Conservation (phyloP, 2,113 vertebrate species). For the Varanus komodoensis region DNA sequence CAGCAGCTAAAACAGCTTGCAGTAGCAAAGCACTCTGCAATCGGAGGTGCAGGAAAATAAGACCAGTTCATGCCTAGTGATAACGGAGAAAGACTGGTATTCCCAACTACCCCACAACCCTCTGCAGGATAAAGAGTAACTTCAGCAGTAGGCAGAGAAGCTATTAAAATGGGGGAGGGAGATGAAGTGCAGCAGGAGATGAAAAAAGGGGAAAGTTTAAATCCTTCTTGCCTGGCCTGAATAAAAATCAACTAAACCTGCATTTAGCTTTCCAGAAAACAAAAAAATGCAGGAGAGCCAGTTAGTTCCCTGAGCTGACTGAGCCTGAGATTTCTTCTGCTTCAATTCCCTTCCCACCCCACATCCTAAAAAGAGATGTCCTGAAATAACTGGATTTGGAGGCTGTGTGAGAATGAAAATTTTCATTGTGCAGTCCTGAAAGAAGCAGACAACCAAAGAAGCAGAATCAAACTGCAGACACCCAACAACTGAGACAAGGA, state of each 20-base stretch:
- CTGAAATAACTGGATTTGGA: not conserved
- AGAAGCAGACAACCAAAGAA: not conserved
- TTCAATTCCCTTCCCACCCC: not conserved
- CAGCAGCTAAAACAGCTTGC: not conserved
- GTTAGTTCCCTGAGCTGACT: not conserved
- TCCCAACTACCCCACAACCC: not conserved
- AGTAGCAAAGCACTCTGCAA: not conserved
- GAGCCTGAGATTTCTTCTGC: not conserved
- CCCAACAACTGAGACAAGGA: not conserved
- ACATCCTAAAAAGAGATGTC: not conserved
- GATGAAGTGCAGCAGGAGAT: not conserved
- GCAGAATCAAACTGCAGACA: not conserved
- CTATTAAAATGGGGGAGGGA: not conserved
- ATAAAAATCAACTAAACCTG: not conserved
- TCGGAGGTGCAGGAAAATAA: not conserved
- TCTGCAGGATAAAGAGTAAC: not conserved
- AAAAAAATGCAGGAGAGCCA: not conserved
- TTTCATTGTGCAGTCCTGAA: not conserved
- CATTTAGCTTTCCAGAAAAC: not conserved
- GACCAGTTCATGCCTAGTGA: not conserved
- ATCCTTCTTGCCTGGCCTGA: too few relatives aligned
- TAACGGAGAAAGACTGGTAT: not conserved
- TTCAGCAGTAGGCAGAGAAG: not conserved
- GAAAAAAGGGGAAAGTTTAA: not conserved
- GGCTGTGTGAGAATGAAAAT: not conserved